Evolutionary conservation across 2,113 vertebrate species (phyloP).

Genomic region (Tricholaema leucomelas): DNA sequence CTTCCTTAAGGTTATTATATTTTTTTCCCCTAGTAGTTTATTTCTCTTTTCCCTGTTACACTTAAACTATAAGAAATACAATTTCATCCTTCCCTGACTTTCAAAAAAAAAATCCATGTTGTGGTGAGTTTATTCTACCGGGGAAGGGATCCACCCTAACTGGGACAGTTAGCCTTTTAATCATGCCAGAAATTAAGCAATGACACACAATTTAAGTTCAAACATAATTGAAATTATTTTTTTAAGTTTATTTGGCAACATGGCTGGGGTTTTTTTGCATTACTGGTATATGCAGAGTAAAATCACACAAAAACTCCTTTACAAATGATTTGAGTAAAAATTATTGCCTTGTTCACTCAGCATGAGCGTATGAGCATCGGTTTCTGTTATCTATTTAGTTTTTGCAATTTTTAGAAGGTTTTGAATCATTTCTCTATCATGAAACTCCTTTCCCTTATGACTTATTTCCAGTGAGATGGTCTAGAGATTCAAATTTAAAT

Average conservation of each 20-base stretch:
- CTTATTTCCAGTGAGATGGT: neutral
- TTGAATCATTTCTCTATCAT: neutral
- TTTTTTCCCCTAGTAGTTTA: too few species aligned
- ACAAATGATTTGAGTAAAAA: neutral
- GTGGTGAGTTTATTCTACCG: too few species aligned
- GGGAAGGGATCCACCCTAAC: too few species aligned
- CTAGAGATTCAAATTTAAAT: neutral
- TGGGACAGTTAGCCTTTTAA: neutral
- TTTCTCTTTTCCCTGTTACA: too few species aligned
- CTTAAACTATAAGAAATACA: too few species aligned
- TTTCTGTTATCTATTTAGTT: accelerated
- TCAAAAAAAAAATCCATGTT: too few species aligned
- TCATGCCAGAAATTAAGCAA: neutral
- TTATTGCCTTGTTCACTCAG: neutral
- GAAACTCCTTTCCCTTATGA: neutral
- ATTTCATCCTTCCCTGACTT: too few species aligned
- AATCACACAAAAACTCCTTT: accelerated
- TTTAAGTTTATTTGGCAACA: neutral
- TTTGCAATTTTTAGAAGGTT: neutral
- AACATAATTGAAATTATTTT: neutral
- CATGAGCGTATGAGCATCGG: accelerated
- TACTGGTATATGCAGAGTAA: neutral
- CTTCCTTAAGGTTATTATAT: too few species aligned
- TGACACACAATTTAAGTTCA: neutral
- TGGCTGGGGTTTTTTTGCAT: neutral